A percentile compares a stretch with the other conserved stretches of the same genome.
Evolutionary conservation across 2,113 vertebrate genomes (phyloP).

Genomic region (Hemibagrus wyckioides): DNA sequence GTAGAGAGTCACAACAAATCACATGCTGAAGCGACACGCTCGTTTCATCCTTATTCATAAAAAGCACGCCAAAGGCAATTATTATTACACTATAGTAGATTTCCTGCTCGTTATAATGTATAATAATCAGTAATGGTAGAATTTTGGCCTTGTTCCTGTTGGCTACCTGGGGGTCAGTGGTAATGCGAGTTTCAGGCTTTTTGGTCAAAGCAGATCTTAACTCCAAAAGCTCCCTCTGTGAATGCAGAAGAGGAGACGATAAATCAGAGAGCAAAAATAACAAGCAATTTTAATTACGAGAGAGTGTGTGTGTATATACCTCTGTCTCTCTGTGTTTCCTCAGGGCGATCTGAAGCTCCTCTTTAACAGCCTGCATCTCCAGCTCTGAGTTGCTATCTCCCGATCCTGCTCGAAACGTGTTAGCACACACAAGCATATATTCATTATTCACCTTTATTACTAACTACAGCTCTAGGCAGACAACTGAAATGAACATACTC

Average conservation of each 20-base stretch:
- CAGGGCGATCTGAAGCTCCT: slow-evolving; percentile 83
- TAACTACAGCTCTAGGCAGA: background rate
- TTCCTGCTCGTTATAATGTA: background rate
- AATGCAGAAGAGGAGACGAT: background rate
- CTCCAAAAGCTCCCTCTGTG: slow-evolving; percentile 81
- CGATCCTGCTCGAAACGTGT: slow-evolving; percentile 14
- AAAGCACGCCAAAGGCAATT: background rate
- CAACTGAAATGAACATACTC: slow-evolving; percentile 37
- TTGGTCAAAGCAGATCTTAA: slow-evolving; percentile 76
- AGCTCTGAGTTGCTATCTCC: slow-evolving; percentile 57
- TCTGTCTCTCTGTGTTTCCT: slow-evolving; percentile 88
- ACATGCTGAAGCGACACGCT: background rate
- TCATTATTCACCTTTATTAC: background rate
- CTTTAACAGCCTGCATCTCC: slow-evolving; percentile 76
- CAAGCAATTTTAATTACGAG: background rate
- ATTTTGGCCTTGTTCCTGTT: background rate
- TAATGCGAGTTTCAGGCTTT: slow-evolving; percentile 55
- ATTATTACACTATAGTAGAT: background rate
- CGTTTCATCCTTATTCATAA: background rate
- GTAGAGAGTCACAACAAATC: slow-evolving; percentile 57
- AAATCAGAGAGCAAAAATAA: background rate
- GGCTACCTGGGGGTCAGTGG: slow-evolving; percentile 36
- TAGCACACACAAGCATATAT: slow-evolving; percentile 16
- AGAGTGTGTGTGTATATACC: slow-evolving; percentile 68
- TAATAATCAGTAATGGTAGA: background rate